Base-by-base conservation (phyloP, 2,113 vertebrate species). In the Labrus mixtus region DNA sequence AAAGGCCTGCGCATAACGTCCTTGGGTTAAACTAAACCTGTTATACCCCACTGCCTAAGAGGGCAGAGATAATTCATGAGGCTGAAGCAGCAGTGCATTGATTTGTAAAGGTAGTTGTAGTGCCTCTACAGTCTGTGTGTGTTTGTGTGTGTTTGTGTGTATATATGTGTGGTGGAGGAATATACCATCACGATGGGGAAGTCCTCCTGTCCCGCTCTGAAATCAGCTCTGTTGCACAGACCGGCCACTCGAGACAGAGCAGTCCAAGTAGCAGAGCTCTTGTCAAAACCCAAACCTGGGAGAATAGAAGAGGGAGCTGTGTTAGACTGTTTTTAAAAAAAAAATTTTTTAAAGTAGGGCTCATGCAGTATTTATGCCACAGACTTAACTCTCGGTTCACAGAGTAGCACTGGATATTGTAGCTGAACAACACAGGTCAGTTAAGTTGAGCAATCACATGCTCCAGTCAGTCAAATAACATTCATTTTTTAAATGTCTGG, bases 201-300 rank as follows among this genome's bases (percentile, higher is more conserved):
- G 39, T 93, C 85, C n/a, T 96, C 96, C 88, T 97, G 96, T 36
- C 95, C 97, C 0, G 91, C 93, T 88, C 94, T 96, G 92, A 97
- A 98, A 20, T 96, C 96, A 0, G 97, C 97, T 10, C 97, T 92
- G 88, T 98, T 98, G 87, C 97, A 98, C 59, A 98, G 94, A 15
- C 93, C 96, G 0, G 97, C 96, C 4, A 97, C 96, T 7, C 94
- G 93, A 8, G 96, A 95, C 77, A 98, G 90, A 19, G 96, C 89
- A 0, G 88, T 81, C 97, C 97, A 97, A 0, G 96, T 97, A 0
- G 92, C 85, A 0, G 96, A 98, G 73, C 91, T 96, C 83, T 95
- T 97, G 92, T 97, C 96, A 25, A 97, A 97, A 11, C 95, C 92
- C 22, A 77, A 93, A 66, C 96, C 96, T 97, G 81, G 23, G 61